These are phyloP conservation scores for Thymelicus lineola DNA, from an alignment of 2,888 invertebrate species.

Conservation along the genomic window DNA sequence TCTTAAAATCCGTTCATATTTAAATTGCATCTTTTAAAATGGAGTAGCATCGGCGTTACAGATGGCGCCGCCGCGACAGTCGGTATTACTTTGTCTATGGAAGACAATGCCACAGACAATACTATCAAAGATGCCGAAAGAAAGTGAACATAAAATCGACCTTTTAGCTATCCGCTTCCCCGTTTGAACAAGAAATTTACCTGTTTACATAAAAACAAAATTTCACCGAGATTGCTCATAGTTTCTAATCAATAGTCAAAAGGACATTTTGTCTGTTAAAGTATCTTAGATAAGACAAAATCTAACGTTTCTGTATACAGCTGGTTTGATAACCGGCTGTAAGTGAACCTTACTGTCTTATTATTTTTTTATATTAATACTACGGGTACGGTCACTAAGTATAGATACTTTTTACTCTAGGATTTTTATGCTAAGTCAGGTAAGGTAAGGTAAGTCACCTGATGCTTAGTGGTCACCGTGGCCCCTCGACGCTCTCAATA, in stretches of 20 bases:
- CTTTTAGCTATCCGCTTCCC: slow-evolving; percentile 20
- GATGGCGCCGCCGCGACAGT: slow-evolving; percentile 11
- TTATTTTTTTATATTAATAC: no score
- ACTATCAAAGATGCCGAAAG: slow-evolving; percentile 42
- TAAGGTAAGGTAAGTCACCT: no score
- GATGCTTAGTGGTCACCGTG: no score
- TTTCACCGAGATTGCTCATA: not conserved
- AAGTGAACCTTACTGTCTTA: no score
- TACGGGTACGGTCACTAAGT: no score
- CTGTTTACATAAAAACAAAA: slow-evolving; percentile 38
- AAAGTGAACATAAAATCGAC: slow-evolving; percentile 37
- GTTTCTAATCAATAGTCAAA: not conserved
- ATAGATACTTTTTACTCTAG: no score
- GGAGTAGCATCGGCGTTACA: not conserved
- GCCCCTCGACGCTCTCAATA: no score
- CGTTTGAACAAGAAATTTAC: slow-evolving; percentile 27
- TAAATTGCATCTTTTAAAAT: slow-evolving; percentile 6
- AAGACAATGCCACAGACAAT: slow-evolving; percentile 38
- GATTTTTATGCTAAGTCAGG: no score
- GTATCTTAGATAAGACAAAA: not conserved
- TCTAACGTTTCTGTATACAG: not conserved
- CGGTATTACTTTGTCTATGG: slow-evolving; percentile 21
- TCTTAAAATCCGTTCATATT: slow-evolving; percentile 18
- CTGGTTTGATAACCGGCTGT: no score
- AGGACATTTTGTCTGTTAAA: not conserved